Percentiles rank a stretch among this genome's conserved stretches.
Conservation (phyloP, 2,113 vertebrate species). For the Myiopsitta monachus region DNA sequence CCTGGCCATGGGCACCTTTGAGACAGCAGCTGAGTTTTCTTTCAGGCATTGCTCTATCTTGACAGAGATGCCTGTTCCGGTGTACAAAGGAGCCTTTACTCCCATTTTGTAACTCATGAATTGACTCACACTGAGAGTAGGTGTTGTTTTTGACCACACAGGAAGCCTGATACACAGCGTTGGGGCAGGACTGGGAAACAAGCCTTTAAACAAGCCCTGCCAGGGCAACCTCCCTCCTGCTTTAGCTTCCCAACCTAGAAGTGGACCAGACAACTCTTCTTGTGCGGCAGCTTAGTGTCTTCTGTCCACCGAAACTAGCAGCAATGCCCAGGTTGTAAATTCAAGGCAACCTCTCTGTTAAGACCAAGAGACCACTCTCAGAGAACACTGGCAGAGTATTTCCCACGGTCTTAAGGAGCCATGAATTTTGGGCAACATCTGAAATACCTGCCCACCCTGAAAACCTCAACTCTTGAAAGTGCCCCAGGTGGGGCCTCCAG, state of each 20-base stretch:
- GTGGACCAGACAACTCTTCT: background rate
- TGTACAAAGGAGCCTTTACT: background rate
- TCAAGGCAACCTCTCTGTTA: background rate
- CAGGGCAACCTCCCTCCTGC: background rate
- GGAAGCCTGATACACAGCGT: background rate
- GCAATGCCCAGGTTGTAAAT: background rate
- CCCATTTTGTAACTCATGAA: background rate
- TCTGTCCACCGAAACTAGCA: background rate
- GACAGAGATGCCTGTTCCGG: background rate
- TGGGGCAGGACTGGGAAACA: background rate
- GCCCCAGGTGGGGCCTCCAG: background rate
- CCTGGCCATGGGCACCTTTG: background rate
- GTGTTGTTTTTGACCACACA: background rate
- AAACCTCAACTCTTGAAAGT: background rate
- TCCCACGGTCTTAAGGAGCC: background rate
- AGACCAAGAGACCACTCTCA: background rate
- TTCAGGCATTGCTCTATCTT: background rate
- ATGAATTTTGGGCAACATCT: background rate
- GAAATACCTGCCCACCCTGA: background rate
- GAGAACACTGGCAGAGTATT: background rate
- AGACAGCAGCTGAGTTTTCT: background rate
- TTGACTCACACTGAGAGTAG: background rate
- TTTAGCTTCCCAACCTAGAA: background rate
- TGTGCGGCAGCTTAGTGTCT: background rate
- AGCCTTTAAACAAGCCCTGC: background rate